Evolutionary conservation across 2,797 vertebrate genomes (phyloP), one percentile per base, ranked within the genome.

Genomic region (Gobio occitaniae): DNA sequence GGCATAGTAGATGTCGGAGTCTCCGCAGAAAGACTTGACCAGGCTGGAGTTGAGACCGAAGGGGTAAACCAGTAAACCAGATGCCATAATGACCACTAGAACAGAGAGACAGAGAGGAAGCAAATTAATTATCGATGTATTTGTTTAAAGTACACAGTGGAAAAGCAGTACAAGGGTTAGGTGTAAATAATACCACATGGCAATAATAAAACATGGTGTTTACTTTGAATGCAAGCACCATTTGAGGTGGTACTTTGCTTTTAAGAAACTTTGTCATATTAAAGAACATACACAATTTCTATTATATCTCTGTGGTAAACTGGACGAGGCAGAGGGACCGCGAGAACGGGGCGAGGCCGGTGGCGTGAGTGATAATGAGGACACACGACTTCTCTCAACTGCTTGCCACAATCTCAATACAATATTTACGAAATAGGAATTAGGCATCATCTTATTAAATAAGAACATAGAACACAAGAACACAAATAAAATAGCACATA

Each of bases 21-120:
- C 94, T 82, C 97, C 96, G 68, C 97, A 98, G 93, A 95, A 96
- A 87, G 95, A 96, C 92, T 96, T 95, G 89, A 98, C 97, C 92
- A 97, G 94, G 29, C 95, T 92, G n/a, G 97, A 97, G 95, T 96
- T 96, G 9, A 98, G 94, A 88, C 97, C 97, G 6, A 98, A 97
- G 63, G 97, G 97, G 87, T 97, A 98, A 90, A 98, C 96, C 94
- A 98, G 94, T 88, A 98, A 96, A 82, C 97, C 97, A 0, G 96
- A 95, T 19, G 95, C 97, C 97, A 98, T 98, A 94, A 98, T 98
- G 94, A 97, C 97, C 87, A 98, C 97, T 98, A 91, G 86, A 88
- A 90, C 50, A 71, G 77, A 86, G 87, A 85, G 87, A 86, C 89
- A 81, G 48, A 63, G 54, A 59, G 36, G 2, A 68, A 2, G 17